A percentile compares a stretch with the other conserved stretches of the same genome.
Conservation (phyloP, 2,888 invertebrate species). For the Craniophora ligustri region DNA sequence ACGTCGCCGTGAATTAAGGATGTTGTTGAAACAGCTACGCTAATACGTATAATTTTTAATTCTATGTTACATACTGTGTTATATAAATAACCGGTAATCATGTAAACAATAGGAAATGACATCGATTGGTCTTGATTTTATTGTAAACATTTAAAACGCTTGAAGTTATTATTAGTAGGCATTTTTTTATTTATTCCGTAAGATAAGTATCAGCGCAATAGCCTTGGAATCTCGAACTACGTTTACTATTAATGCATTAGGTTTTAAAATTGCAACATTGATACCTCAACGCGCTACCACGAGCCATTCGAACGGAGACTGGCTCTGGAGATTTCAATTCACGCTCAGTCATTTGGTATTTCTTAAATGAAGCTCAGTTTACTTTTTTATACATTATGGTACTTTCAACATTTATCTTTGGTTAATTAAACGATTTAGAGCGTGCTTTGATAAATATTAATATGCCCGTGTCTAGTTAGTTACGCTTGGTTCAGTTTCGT, state of each 20-base stretch:
- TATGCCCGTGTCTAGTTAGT: slow-evolving; percentile 12
- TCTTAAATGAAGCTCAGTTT: slow-evolving; percentile 6
- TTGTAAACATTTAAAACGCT: background rate
- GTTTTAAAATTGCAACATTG: slow-evolving; percentile 52
- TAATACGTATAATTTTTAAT: slow-evolving; percentile 38
- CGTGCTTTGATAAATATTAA: slow-evolving; percentile 2
- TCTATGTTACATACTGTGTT: slow-evolving; percentile 29
- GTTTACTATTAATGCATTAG: slow-evolving; percentile 44
- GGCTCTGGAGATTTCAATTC: slow-evolving; percentile 30
- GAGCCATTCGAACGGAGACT: slow-evolving; percentile 33
- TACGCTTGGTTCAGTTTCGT: slow-evolving; percentile 10
- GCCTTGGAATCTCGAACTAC: slow-evolving; percentile 34
- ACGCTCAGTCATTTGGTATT: slow-evolving; percentile 21
- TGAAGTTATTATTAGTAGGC: slow-evolving; percentile 9
- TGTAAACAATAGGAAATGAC: slow-evolving; percentile 28
- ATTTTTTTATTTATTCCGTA: slow-evolving; percentile 27
- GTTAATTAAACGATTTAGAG: background rate
- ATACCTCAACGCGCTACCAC: slow-evolving; percentile 36
- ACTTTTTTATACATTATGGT: slow-evolving; percentile 4
- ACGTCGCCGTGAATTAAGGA: slow-evolving; percentile 70
- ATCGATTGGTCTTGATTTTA: background rate
- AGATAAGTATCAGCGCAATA: slow-evolving; percentile 35
- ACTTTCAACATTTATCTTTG: slow-evolving; percentile 1
- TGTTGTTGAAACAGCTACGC: slow-evolving; percentile 52
- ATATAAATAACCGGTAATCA: slow-evolving; percentile 40